Percentiles rank a stretch among this genome's conserved stretches.
phyloP scores from a whole-genome alignment of 2,888 invertebrate species.

The Argyresthia albistria region DNA sequence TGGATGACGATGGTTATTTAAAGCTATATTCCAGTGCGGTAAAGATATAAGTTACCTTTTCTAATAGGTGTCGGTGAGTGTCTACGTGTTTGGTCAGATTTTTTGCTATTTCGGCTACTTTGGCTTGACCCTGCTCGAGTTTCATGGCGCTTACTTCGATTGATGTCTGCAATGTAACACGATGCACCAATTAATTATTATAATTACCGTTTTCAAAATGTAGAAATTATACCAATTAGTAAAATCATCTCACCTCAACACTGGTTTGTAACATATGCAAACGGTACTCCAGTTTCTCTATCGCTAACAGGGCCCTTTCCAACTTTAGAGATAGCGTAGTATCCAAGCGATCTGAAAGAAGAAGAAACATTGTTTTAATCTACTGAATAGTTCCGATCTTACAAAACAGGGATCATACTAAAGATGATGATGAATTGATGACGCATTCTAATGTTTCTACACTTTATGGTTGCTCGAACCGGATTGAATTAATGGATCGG shows the following conservation, averaged over 20 bases:
- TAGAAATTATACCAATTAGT: not conserved
- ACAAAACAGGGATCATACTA: too few species aligned
- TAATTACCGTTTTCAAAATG: too few species aligned
- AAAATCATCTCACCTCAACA: constrained; percentile 36
- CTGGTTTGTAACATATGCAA: constrained; percentile 58
- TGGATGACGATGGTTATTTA: too few species aligned
- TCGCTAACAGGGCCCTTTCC: constrained; percentile 62
- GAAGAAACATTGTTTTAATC: not conserved
- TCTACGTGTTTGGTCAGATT: constrained; percentile 53
- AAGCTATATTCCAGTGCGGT: too few species aligned
- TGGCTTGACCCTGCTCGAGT: constrained; percentile 47
- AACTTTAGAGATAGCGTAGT: constrained; percentile 56
- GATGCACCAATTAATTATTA: not conserved
- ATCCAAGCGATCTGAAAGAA: constrained; percentile 55
- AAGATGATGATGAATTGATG: too few species aligned
- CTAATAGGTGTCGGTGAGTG: constrained; percentile 45
- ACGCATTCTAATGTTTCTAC: not conserved
- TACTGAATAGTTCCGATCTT: too few species aligned
- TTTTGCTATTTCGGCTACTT: constrained; percentile 44
- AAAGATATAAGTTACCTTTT: constrained; percentile 38
- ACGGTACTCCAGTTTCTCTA: constrained; percentile 57
- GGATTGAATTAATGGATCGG: constrained; percentile 49
- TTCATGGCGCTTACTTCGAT: constrained; percentile 55
- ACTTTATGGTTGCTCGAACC: constrained; percentile 11
- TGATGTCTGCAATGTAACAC: constrained; percentile 40